A percentile compares a stretch with the other conserved stretches of the same genome.
Evolutionary conservation across 2,888 invertebrate species (phyloP).

Genomic region (Deroplatys truncata): DNA sequence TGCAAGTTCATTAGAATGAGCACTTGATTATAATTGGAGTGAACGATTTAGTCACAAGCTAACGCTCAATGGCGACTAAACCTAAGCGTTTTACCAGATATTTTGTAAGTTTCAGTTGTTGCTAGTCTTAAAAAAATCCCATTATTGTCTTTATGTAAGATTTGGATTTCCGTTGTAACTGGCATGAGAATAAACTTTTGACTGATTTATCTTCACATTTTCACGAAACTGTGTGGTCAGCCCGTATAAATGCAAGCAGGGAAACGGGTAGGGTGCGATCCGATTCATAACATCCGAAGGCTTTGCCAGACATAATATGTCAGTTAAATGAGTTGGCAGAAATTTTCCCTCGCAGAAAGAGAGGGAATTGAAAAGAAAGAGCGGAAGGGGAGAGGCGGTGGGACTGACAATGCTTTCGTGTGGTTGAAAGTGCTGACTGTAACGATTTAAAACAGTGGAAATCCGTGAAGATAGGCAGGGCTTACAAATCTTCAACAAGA

Average conservation of each 20-base stretch:
- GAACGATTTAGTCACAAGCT: too few relatives aligned
- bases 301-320: not conserved
- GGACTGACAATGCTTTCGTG: not conserved
- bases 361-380: not conserved
- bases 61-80: too few relatives aligned
- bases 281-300: not conserved
- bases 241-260: not conserved
- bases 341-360: not conserved
- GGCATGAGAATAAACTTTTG: too few relatives aligned
- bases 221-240: not conserved
- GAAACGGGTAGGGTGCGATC: not conserved
- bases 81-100: too few relatives aligned
- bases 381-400: not conserved
- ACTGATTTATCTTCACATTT: too few relatives aligned
- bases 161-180: too few relatives aligned
- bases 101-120: too few relatives aligned
- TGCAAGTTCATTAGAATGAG: too few relatives aligned
- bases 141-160: too few relatives aligned
- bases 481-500: not conserved
- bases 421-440: not conserved
- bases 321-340: slow-evolving; percentile 3
- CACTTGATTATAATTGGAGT: too few relatives aligned
- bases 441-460: not conserved
- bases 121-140: too few relatives aligned
- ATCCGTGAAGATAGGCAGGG: not conserved